A percentile compares a stretch with the other conserved stretches of the same genome.
Evolutionary conservation across 2,797 vertebrate species (phyloP).

Genomic region (Gouania willdenowi): DNA sequence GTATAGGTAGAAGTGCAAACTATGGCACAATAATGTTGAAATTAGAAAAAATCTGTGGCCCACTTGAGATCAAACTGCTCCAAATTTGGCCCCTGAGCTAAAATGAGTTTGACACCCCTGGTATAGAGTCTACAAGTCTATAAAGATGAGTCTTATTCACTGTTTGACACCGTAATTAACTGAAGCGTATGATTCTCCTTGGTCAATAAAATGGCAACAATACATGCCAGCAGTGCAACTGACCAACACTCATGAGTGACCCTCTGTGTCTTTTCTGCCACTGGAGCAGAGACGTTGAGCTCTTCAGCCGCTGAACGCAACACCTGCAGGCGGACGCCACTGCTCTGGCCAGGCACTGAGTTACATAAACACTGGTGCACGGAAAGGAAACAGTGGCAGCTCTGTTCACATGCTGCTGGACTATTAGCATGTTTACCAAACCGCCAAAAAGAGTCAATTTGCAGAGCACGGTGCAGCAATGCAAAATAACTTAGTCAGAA

Average conservation of each 20-base stretch:
- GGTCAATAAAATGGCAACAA: constrained; percentile 14
- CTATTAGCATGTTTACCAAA: constrained; percentile 71
- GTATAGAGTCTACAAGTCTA: too few relatives aligned
- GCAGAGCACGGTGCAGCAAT: constrained; percentile 30
- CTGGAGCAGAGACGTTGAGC: constrained; percentile 29
- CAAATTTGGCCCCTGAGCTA: too few relatives aligned
- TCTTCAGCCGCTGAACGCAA: constrained; percentile 42
- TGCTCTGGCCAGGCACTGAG: constrained; percentile 30
- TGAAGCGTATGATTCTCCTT: constrained; percentile 19
- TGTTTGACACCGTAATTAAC: too few relatives aligned
- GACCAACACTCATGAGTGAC: constrained; percentile 30
- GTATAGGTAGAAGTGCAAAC: too few relatives aligned
- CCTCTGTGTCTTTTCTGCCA: constrained; percentile 16
- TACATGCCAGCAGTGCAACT: constrained; percentile 3
- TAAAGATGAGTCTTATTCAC: too few relatives aligned
- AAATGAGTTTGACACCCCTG: too few relatives aligned
- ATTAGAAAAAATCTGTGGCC: too few relatives aligned
- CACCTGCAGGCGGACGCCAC: constrained; percentile 61
- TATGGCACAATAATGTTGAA: too few relatives aligned
- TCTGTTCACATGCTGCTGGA: constrained; percentile 65
- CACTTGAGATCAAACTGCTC: too few relatives aligned
- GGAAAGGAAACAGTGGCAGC: constrained; percentile 59
- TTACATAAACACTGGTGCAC: constrained; percentile 63
- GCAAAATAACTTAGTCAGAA: constrained; percentile 41
- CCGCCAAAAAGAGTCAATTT: constrained; percentile 37